These are phyloP conservation scores for Thalassaphorura encarpata DNA, from an alignment of 1,140 invertebrate species.

Conservation along the genomic window DNA sequence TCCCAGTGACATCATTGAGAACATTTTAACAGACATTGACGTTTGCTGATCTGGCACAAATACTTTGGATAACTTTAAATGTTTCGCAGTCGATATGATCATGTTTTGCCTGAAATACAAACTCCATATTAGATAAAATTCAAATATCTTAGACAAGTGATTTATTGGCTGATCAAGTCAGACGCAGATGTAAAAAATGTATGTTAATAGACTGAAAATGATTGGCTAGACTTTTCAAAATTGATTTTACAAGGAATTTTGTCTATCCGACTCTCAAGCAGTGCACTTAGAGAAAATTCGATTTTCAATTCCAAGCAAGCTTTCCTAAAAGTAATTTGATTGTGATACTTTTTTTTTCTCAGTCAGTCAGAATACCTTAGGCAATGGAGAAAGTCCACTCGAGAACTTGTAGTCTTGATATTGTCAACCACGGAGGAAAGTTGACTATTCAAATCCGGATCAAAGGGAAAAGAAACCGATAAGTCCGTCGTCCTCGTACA, in stretches of 20 bases:
- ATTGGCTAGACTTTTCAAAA: too few species aligned
- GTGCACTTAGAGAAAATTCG: too few species aligned
- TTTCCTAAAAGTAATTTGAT: too few species aligned
- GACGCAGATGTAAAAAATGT: too few species aligned
- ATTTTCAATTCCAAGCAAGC: too few species aligned
- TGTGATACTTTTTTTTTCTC: too few species aligned
- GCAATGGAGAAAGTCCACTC: constrained; percentile 10
- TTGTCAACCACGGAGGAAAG: background rate
- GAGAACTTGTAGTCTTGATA: constrained; percentile 16
- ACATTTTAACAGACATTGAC: constrained; percentile 28
- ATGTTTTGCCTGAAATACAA: constrained; percentile 14
- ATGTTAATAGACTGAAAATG: too few species aligned
- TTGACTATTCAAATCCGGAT: background rate
- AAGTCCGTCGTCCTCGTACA: background rate
- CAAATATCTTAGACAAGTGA: background rate
- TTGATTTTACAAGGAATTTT: too few species aligned
- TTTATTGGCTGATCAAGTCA: too few species aligned
- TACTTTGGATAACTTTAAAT: constrained; percentile 13
- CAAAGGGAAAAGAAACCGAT: constrained; percentile 7
- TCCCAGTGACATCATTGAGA: constrained; percentile 24
- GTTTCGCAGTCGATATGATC: background rate
- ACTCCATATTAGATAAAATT: background rate
- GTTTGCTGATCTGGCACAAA: constrained; percentile 26
- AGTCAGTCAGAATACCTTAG: constrained; percentile 13
- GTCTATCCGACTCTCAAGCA: too few species aligned